Percentiles rank a stretch among this genome's conserved stretches.
These are phyloP conservation scores for Ormyrus nitidulus DNA, from an alignment of 2,888 invertebrate genomes.

Conservation along the genomic window DNA sequence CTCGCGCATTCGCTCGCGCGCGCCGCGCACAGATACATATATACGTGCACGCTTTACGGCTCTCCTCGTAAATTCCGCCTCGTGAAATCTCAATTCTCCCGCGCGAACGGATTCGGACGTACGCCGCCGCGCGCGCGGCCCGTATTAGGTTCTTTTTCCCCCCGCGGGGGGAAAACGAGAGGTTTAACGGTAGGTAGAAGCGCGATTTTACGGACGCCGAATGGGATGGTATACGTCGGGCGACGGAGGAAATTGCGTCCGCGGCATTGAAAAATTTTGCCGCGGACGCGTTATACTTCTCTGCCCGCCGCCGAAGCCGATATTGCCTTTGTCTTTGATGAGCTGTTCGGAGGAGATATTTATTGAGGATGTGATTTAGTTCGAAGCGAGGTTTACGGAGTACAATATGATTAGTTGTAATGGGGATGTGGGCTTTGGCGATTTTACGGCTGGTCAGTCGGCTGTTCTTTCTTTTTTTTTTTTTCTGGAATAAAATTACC, in stretches of 20 bases:
- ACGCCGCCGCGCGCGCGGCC: background rate
- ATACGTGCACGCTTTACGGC: slow-evolving; percentile 17
- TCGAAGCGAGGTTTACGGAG: background rate
- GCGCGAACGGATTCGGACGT: slow-evolving; percentile 25
- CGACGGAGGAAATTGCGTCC: slow-evolving; percentile 19
- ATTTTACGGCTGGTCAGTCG: background rate
- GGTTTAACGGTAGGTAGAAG: slow-evolving; percentile 20
- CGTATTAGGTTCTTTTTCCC: slow-evolving; percentile 33
- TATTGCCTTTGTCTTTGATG: slow-evolving; percentile 2
- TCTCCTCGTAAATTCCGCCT: slow-evolving; percentile 40
- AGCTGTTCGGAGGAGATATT: slow-evolving; percentile 9
- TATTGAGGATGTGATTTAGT: background rate
- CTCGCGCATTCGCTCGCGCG: slow-evolving; percentile 27
- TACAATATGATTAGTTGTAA: background rate
- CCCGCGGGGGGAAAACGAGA: background rate
- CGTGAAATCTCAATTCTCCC: slow-evolving; percentile 52
- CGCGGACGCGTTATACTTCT: background rate
- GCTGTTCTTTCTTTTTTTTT: too few species aligned
- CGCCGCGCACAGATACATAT: too few species aligned
- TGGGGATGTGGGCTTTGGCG: background rate
- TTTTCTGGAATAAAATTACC: too few species aligned
- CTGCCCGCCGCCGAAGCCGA: too few species aligned
- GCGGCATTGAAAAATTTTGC: slow-evolving; percentile 6
- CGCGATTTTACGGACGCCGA: slow-evolving; percentile 35
- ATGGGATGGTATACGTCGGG: slow-evolving; percentile 12